These are phyloP conservation scores for Manacus vitellinus DNA, from an alignment of 2,113 vertebrate genomes.

Conservation along the genomic window DNA sequence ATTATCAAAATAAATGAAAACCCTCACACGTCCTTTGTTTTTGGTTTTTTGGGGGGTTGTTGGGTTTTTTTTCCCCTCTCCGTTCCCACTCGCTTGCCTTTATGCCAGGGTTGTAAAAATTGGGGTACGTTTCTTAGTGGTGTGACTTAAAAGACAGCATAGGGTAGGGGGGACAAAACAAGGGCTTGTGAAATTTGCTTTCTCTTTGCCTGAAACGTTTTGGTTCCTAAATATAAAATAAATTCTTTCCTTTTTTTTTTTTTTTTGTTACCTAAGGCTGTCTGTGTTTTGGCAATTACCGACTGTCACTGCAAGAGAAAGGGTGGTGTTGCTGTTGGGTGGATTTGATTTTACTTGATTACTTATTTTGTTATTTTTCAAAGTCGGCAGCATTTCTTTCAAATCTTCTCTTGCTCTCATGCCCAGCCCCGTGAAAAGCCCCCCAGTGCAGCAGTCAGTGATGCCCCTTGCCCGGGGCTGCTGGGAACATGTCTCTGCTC, in stretches of 20 bases:
- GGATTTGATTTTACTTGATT: background rate
- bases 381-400: background rate
- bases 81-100: conserved; percentile 1
- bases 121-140: background rate
- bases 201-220: background rate
- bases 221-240: background rate
- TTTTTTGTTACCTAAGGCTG: background rate
- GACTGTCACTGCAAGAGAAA: background rate
- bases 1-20: conserved; percentile 86
- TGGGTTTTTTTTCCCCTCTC: background rate
- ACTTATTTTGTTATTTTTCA: background rate
- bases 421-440: background rate
- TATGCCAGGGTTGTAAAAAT: conserved; percentile 52
- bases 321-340: background rate
- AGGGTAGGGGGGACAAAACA: rapidly evolving
- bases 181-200: conserved; percentile 2
- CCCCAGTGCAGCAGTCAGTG: rapidly evolving
- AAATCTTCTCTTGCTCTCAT: background rate
- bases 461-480: background rate
- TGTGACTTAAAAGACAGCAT: background rate
- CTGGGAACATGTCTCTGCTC: background rate
- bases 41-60: conserved; percentile 5
- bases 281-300: background rate
- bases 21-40: conserved; percentile 76
- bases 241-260: background rate